Base-by-base conservation (phyloP, 2,113 vertebrate genomes). In the Mesembrinibis cayennensis region DNA sequence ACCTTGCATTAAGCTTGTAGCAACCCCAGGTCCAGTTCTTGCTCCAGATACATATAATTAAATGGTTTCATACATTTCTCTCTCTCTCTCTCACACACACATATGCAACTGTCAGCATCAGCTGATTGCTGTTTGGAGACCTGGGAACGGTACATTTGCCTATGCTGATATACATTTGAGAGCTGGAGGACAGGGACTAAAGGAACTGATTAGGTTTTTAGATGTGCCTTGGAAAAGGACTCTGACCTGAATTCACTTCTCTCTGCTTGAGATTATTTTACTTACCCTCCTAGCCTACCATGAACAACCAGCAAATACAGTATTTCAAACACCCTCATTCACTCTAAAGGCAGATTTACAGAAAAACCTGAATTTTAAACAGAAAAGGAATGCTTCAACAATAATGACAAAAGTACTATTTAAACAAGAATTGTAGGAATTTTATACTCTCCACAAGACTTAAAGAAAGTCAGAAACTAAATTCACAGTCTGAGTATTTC, bases 181-280 rank as follows among this genome's bases (percentile, higher is more conserved):
- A 93, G 74, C 56, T 85, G 44, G 61, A 93, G 78, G 58, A 95
- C 52, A 87, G 52, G 87, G 61, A 85, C 56, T 82, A 67, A 91
- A 90, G 23, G 65, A 96, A 69, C 84, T 90, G 85, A 88, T 91
- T 58, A 82, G 56, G 34, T 79, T 90, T 94, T 86, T 26, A 91
- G 52, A 93, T 93, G 58, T 66, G 78, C 82, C 45, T 91, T 93
- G 85, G 78, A 96, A 94, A 94, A 77, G 79, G 79, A 86, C 74
- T 95, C 71, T 88, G 71, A 73, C 74, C 79, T 82, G 53, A 94
- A 87, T 82, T 89, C 40, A 61, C 40, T 84, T 84, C 83, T 69
- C 30, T 73, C 42, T 95, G 23, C 49, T 83, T 42, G n/a, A 86
- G 72, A 79, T 90, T 92, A 89, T 95, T 95, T 95, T 87, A 72